Conservation (phyloP, 1,140 invertebrate species). For the Diabrotica undecimpunctata region DNA sequence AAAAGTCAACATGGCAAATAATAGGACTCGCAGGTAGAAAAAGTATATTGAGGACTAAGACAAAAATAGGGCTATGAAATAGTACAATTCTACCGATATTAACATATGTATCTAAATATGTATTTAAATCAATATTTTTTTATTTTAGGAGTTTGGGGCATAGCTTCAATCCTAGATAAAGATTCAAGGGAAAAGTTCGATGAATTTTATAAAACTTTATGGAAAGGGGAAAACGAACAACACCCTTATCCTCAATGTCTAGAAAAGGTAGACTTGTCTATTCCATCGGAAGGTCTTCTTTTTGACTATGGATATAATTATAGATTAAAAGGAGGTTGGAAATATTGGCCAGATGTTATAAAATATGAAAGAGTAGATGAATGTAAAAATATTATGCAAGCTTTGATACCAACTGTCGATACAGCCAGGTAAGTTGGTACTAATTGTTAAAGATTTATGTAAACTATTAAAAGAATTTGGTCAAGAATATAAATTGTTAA, state of each 20-base stretch:
- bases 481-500: too few relatives aligned
- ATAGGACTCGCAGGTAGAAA: too few relatives aligned
- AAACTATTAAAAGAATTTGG: too few relatives aligned
- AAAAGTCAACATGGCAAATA: too few relatives aligned
- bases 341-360: constrained; percentile 67
- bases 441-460: background rate
- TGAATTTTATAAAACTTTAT: constrained; percentile 58
- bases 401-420: constrained; percentile 81
- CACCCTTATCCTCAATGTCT: constrained; percentile 63
- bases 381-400: constrained; percentile 66
- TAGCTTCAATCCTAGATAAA: constrained; percentile 72
- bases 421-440: constrained; percentile 67
- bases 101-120: too few relatives aligned
- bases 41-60: too few relatives aligned
- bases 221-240: constrained; percentile 53
- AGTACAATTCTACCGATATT: too few relatives aligned
- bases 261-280: constrained; percentile 64
- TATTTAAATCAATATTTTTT: background rate
- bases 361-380: constrained; percentile 55
- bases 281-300: constrained; percentile 70
- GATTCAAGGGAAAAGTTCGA: constrained; percentile 75
- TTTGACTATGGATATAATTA: constrained; percentile 79
- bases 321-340: constrained; percentile 69
- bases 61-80: too few relatives aligned
- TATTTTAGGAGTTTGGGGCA: constrained; percentile 60